phyloP scores from a whole-genome alignment of 2,888 invertebrate species.

The Xanthia icteritia region DNA sequence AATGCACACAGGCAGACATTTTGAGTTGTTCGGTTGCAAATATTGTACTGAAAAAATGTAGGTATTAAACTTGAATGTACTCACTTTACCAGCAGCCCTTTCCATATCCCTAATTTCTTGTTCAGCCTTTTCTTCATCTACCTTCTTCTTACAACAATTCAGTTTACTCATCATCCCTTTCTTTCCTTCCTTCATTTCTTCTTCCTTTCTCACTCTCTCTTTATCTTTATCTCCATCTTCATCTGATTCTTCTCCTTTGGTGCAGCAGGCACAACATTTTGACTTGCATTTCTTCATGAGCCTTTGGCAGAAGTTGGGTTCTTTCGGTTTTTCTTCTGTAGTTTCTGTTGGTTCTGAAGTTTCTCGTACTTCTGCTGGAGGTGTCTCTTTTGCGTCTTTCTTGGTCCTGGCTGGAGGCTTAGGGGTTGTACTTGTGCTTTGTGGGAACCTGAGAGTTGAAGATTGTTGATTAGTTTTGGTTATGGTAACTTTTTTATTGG shows the following conservation, averaged over 20 bases:
- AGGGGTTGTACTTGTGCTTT: slow-evolving; percentile 87
- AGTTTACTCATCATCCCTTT: slow-evolving; percentile 79
- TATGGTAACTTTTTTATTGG: background rate
- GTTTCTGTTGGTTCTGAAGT: slow-evolving; percentile 60
- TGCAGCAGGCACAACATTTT: slow-evolving; percentile 88
- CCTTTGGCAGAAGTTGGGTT: slow-evolving; percentile 82
- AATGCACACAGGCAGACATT: background rate
- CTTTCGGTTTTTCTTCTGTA: slow-evolving; percentile 69
- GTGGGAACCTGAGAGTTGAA: slow-evolving; percentile 80
- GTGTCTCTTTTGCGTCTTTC: slow-evolving; percentile 74
- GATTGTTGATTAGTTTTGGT: background rate
- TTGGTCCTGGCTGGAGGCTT: slow-evolving; percentile 84
- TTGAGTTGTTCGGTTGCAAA: background rate
- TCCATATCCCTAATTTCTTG: slow-evolving; percentile 78
- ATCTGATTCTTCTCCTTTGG: slow-evolving; percentile 76
- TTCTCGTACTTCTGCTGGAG: slow-evolving; percentile 54
- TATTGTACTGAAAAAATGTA: background rate
- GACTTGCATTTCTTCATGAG: slow-evolving; percentile 84
- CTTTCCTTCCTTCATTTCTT: slow-evolving; percentile 64
- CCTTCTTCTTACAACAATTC: slow-evolving; percentile 84
- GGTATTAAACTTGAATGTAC: slow-evolving; percentile 37
- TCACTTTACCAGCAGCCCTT: slow-evolving; percentile 86
- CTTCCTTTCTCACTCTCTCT: slow-evolving; percentile 59
- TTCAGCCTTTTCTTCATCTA: slow-evolving; percentile 76
- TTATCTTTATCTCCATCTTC: slow-evolving; percentile 64